Evolutionary conservation across 2,797 vertebrate species (phyloP).

Genomic region (Gymnoscopelus braueri): DNA sequence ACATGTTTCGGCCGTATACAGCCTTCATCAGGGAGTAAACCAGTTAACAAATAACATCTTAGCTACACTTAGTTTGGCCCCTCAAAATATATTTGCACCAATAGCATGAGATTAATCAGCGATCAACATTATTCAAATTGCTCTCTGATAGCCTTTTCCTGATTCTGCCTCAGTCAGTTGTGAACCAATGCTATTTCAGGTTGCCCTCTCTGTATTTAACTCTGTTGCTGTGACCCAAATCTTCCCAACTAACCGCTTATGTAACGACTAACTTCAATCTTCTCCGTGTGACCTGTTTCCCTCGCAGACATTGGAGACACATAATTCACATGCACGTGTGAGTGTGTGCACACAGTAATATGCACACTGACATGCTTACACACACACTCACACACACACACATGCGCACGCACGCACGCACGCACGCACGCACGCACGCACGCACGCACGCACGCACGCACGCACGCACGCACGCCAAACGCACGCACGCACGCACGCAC

Average conservation of each 20-base stretch:
- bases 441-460: too few species aligned
- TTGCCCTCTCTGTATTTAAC: conserved; percentile 47
- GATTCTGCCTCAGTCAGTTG: conserved; percentile 30
- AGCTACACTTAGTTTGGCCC: too few species aligned
- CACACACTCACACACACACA: background rate
- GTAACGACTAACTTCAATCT: conserved; percentile 47
- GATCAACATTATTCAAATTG: too few species aligned
- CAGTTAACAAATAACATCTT: too few species aligned
- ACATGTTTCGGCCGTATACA: too few species aligned
- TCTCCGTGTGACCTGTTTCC: conserved; percentile 60
- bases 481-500: background rate
- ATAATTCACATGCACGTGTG: too few species aligned
- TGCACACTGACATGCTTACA: conserved; percentile 12
- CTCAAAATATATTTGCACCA: too few species aligned
- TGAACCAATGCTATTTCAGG: conserved; percentile 25
- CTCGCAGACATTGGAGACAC: background rate
- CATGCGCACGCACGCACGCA: too few species aligned
- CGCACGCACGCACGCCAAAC: too few species aligned
- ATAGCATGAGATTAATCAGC: background rate
- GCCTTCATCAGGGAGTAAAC: too few species aligned
- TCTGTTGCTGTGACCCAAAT: conserved; percentile 62
- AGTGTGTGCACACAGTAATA: conserved; percentile 10
- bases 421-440: background rate
- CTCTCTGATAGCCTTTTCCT: conserved; percentile 13
- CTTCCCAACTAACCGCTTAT: conserved; percentile 57